phyloP scores from a whole-genome alignment of 1,140 invertebrate species.

The Conopomorpha cramerella region DNA sequence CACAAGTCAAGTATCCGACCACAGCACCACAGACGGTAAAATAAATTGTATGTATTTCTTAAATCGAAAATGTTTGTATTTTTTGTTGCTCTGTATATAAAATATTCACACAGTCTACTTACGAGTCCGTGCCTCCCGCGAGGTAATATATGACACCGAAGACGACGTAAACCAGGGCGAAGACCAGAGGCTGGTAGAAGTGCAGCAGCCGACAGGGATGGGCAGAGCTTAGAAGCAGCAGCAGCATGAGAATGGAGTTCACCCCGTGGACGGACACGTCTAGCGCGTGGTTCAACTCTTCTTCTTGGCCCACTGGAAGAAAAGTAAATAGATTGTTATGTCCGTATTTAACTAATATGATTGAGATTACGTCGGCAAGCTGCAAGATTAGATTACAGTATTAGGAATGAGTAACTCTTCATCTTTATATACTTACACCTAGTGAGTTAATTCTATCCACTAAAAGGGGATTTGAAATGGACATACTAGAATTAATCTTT shows the following conservation, averaged over 20 bases:
- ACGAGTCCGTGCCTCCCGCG: slow-evolving; percentile 72
- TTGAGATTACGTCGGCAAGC: too few species aligned
- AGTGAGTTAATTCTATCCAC: too few species aligned
- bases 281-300: slow-evolving; percentile 47
- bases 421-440: too few species aligned
- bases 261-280: slow-evolving; percentile 74
- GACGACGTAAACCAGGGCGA: slow-evolving; percentile 66
- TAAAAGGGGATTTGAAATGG: too few species aligned
- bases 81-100: not conserved
- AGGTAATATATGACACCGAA: slow-evolving; percentile 76
- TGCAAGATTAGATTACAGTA: too few species aligned
- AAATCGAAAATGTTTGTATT: not conserved
- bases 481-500: too few species aligned
- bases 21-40: too few species aligned
- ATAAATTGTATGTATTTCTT: not conserved
- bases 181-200: slow-evolving; percentile 68
- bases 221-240: slow-evolving; percentile 69
- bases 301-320: slow-evolving; percentile 30
- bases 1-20: too few species aligned
- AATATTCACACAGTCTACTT: slow-evolving; percentile 14
- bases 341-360: too few species aligned
- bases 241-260: slow-evolving; percentile 74
- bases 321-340: too few species aligned
- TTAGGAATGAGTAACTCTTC: too few species aligned
- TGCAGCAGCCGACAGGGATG: slow-evolving; percentile 73